Conservation (phyloP, 1,140 invertebrate genomes). For the Drosophila mayri region DNA sequence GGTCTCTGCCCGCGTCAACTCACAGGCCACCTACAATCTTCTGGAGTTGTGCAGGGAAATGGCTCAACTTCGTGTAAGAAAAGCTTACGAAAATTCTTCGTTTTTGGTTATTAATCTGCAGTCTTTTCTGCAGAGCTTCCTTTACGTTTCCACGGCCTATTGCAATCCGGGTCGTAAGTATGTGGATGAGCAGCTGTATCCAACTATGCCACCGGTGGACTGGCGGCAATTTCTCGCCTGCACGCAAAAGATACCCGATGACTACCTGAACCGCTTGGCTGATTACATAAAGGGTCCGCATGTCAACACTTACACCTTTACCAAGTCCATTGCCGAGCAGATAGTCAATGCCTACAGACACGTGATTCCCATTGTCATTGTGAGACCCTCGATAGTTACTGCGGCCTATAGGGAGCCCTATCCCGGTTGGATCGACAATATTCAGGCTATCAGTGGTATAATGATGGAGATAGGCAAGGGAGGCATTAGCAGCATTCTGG, state of each 20-base stretch:
- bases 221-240: constrained; percentile 88
- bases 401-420: constrained; percentile 91
- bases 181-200: constrained; percentile 91
- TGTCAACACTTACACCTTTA: constrained; percentile 95
- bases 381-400: constrained; percentile 96
- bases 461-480: constrained; percentile 95
- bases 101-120: neutral
- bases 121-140: constrained; percentile 87
- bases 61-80: constrained; percentile 88
- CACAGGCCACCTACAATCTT: constrained; percentile 87
- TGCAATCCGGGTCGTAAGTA: constrained; percentile 91
- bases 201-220: constrained; percentile 87
- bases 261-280: constrained; percentile 87
- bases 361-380: constrained; percentile 93
- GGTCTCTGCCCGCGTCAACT: constrained; percentile 87
- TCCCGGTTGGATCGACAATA: constrained; percentile 96
- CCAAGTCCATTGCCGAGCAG: constrained; percentile 93
- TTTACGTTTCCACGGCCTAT: constrained; percentile 95
- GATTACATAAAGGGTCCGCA: constrained; percentile 88
- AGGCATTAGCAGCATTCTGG: constrained; percentile 93
- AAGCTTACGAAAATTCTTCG: no score
- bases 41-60: constrained; percentile 88
- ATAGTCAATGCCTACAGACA: constrained; percentile 88
- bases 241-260: constrained; percentile 87
- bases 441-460: constrained; percentile 93